Conservation (phyloP, 1,140 invertebrate species). For the Drosophila mojavensis region DNA sequence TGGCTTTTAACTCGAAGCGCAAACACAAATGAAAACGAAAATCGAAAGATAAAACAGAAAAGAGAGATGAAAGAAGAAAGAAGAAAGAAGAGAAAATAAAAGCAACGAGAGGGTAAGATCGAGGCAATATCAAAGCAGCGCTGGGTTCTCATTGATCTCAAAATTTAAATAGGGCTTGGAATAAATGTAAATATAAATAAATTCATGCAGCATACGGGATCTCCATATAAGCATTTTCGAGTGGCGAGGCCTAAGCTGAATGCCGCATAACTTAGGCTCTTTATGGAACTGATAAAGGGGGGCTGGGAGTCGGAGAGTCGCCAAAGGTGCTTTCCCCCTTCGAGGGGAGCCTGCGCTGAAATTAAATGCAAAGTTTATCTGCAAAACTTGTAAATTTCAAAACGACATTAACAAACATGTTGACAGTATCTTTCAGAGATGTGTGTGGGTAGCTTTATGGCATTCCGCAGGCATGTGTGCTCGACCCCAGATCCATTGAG, state of each 20-base stretch:
- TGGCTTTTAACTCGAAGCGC: conserved; percentile 61
- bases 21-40: conserved; percentile 27
- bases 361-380: conserved; percentile 82
- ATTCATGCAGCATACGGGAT: conserved; percentile 4
- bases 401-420: conserved; percentile 77
- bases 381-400: conserved; percentile 78
- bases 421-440: conserved; percentile 67
- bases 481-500: conserved; percentile 17
- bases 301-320: background rate
- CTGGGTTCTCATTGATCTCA: background rate
- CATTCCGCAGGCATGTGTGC: conserved; percentile 19
- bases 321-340: background rate
- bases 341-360: conserved; percentile 26
- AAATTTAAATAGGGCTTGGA: conserved; percentile 30
- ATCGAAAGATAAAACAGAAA: conserved; percentile 7
- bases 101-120: conserved; percentile 29
- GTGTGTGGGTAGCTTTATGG: conserved; percentile 57
- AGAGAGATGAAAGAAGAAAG: background rate
- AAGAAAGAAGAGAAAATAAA: background rate
- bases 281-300: conserved; percentile 29
- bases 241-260: background rate
- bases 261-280: conserved; percentile 38
- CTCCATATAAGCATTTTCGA: background rate
- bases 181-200: background rate
- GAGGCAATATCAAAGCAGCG: background rate